Evolutionary conservation across 2,113 vertebrate species (phyloP).

Genomic region (Phocoena sinus): DNA sequence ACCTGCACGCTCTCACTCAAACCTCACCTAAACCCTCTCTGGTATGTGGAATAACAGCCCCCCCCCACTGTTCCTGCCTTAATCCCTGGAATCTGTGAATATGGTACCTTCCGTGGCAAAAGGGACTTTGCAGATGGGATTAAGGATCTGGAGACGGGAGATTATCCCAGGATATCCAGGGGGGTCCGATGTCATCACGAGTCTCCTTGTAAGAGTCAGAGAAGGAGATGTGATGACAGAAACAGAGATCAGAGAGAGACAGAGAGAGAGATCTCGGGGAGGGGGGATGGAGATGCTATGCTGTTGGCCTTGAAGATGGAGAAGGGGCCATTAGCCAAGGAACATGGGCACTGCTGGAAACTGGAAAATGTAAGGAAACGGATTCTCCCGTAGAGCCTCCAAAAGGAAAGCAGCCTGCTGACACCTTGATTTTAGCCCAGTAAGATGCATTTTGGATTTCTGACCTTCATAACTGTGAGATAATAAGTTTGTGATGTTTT

Average conservation of each 20-base stretch:
- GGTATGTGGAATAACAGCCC: accelerated
- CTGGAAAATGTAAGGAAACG: background rate
- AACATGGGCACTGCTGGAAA: background rate
- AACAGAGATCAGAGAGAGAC: background rate
- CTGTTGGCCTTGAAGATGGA: background rate
- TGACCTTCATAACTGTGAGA: too few species aligned
- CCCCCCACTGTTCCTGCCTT: slow-evolving; percentile 82
- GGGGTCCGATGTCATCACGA: background rate
- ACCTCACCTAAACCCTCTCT: slow-evolving; percentile 38
- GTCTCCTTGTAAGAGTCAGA: background rate
- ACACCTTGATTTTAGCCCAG: background rate
- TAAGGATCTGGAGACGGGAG: background rate
- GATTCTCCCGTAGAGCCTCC: background rate
- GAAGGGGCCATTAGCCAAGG: accelerated
- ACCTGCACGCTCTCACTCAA: slow-evolving; percentile 71
- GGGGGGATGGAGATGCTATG: background rate
- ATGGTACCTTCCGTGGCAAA: accelerated
- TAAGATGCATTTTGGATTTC: background rate
- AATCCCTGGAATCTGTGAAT: background rate
- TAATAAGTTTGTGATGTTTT: background rate
- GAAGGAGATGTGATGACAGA: background rate
- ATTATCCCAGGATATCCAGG: background rate
- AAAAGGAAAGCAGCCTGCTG: background rate
- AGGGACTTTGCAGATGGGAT: background rate
- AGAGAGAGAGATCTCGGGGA: background rate